Conservation (phyloP, 2,797 vertebrate genomes). For the Jordanella pulchra region DNA sequence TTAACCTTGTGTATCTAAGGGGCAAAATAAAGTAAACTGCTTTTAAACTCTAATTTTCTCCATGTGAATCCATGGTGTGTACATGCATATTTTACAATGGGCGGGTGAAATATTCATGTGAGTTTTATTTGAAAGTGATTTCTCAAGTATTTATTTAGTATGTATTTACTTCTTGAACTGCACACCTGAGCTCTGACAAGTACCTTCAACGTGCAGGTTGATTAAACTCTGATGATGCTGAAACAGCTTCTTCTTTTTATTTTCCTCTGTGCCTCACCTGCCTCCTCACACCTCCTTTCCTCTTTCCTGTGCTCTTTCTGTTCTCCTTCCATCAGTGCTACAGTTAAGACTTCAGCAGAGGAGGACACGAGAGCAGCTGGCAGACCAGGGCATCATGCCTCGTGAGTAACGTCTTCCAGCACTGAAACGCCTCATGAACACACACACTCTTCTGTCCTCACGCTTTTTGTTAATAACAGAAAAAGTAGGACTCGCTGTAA, state of each 20-base stretch:
- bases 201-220: neutral
- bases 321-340: slow-evolving; percentile 83
- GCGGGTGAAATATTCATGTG: neutral
- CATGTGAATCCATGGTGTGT: neutral
- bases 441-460: slow-evolving; percentile 1
- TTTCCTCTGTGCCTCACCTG: slow-evolving; percentile 43
- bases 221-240: slow-evolving; percentile 1
- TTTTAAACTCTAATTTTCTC: neutral
- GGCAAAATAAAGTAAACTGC: neutral
- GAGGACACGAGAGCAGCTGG: slow-evolving; percentile 93
- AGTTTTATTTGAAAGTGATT: neutral
- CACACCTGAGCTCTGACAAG: neutral
- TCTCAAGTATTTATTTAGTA: neutral
- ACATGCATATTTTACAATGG: neutral
- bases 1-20: neutral
- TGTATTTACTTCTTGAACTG: neutral
- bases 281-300: slow-evolving; percentile 39
- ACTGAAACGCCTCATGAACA: slow-evolving; percentile 27
- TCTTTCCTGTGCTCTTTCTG: slow-evolving; percentile 18
- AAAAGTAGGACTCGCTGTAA: neutral
- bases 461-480: slow-evolving; percentile 12
- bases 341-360: slow-evolving; percentile 98
- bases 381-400: slow-evolving; percentile 95
- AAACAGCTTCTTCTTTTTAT: slow-evolving; percentile 44
- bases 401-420: slow-evolving; percentile 85